A percentile compares a stretch with the other conserved stretches of the same genome.
Conservation (phyloP, 2,797 vertebrate genomes). For the Rhincodon typus region DNA sequence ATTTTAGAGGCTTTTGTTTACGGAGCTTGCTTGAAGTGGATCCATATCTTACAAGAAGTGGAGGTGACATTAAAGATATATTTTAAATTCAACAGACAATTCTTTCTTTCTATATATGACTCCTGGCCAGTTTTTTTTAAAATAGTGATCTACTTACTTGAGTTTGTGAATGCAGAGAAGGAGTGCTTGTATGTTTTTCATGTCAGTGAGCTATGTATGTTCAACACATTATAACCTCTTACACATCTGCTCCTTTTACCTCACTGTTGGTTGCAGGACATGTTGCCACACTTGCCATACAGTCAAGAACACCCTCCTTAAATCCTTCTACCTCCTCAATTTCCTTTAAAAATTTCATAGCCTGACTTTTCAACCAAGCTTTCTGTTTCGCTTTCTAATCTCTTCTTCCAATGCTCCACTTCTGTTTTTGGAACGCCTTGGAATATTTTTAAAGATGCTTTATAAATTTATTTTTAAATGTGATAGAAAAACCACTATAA, state of each 20-base stretch:
- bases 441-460: neutral
- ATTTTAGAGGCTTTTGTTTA: neutral
- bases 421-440: neutral
- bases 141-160: neutral
- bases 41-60: neutral
- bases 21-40: neutral
- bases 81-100: neutral
- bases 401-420: neutral
- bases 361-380: neutral
- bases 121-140: neutral
- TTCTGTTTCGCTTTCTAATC: neutral
- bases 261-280: neutral
- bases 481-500: neutral
- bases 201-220: neutral
- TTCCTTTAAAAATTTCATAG: neutral
- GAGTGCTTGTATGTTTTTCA: neutral
- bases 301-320: neutral
- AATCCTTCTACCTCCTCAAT: neutral
- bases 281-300: neutral
- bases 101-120: neutral
- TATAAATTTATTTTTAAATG: neutral
- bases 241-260: neutral
- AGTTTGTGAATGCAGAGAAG: neutral
- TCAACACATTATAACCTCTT: neutral
- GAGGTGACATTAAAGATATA: neutral